Evolutionary conservation across 2,113 vertebrate genomes (phyloP).

Genomic region (Lepus timidus): DNA sequence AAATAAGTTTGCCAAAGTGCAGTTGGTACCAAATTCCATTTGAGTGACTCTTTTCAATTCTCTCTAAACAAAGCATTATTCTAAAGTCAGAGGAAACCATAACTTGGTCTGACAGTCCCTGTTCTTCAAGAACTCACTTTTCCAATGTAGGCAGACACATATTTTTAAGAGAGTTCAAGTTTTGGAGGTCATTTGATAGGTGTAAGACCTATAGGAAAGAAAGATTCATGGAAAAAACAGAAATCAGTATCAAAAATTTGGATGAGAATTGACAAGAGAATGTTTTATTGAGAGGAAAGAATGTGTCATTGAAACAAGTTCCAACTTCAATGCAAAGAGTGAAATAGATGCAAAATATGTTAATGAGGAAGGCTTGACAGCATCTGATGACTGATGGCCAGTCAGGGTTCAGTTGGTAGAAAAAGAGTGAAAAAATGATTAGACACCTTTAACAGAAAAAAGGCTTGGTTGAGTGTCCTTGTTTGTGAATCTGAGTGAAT

Average conservation of each 20-base stretch:
- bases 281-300: not conserved
- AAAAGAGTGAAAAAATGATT: not conserved
- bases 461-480: not conserved
- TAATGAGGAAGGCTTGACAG: not conserved
- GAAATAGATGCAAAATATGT: not conserved
- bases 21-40: not conserved
- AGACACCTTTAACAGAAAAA: not conserved
- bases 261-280: not conserved
- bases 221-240: not conserved
- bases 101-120: not conserved
- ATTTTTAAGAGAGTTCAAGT: conserved; percentile 39
- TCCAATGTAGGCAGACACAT: not conserved
- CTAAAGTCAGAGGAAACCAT: not conserved
- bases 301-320: not conserved
- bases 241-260: conserved; percentile 20
- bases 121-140: not conserved
- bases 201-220: not conserved
- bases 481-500: not conserved
- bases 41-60: not conserved
- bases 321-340: not conserved
- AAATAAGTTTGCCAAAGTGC: not conserved
- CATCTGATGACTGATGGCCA: not conserved
- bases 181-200: not conserved
- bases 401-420: not conserved
- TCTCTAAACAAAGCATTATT: conserved; percentile 1